Conservation (phyloP, 2,888 invertebrate genomes). For the Nebria salina region DNA sequence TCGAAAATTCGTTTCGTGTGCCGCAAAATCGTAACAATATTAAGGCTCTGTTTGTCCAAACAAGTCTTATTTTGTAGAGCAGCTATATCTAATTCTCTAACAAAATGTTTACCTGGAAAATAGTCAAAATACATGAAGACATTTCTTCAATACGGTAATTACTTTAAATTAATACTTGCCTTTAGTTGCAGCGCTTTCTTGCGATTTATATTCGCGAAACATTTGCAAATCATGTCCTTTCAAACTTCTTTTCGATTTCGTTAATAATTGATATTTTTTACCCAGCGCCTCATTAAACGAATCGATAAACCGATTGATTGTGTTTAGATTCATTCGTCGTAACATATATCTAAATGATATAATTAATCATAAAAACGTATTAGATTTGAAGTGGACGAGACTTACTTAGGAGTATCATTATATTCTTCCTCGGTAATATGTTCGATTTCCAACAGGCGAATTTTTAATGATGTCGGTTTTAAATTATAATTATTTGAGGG, state of each 20-base stretch:
- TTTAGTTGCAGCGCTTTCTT: slow-evolving; percentile 42
- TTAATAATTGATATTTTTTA: slow-evolving; percentile 46
- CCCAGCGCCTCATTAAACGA: slow-evolving; percentile 39
- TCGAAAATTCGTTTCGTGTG: slow-evolving; percentile 42
- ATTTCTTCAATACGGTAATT: background rate
- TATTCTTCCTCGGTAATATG: slow-evolving; percentile 21
- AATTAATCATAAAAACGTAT: too few relatives aligned
- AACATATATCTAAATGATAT: slow-evolving; percentile 45
- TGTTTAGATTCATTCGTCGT: slow-evolving; percentile 40
- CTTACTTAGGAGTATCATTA: slow-evolving; percentile 20
- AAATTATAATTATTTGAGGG: background rate
- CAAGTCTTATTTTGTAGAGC: slow-evolving; percentile 32
- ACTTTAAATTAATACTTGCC: slow-evolving; percentile 20
- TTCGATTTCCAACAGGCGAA: slow-evolving; percentile 15
- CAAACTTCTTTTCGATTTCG: slow-evolving; percentile 34
- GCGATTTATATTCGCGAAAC: slow-evolving; percentile 41
- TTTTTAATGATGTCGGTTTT: slow-evolving; percentile 13
- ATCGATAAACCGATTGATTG: slow-evolving; percentile 47
- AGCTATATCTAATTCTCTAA: slow-evolving; percentile 48
- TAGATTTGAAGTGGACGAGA: too few relatives aligned
- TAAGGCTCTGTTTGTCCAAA: slow-evolving; percentile 45
- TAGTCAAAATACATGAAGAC: background rate
- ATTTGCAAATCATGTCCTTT: slow-evolving; percentile 39
- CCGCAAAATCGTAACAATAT: slow-evolving; percentile 47
- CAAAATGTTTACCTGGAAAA: slow-evolving; percentile 44